Base-by-base conservation (phyloP, 1,140 invertebrate species). In the Magallana angulata region DNA sequence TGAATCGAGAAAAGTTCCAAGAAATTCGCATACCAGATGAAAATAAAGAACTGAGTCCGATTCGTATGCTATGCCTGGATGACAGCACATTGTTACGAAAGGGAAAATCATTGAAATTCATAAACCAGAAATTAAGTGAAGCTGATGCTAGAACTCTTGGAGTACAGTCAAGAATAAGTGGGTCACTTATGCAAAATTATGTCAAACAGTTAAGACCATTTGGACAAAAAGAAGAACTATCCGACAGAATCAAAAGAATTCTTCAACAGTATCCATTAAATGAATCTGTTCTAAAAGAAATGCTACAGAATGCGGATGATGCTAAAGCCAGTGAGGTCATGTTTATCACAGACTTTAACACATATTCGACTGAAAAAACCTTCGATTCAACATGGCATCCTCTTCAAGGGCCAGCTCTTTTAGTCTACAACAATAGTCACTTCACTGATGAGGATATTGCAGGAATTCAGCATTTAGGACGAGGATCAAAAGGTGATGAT, bases 231-330 rank as follows among this genome's bases (percentile, higher is more conserved):
- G 93, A 94, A 88, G 90, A 89, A 57, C 88, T 94, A 5, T 91
- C 92, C 8, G 91, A 87, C 36, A 89, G 93, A 18, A 90, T 94
- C 8, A 92, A 91, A 60, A 80, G 91, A 24, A 92, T 94, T 18
- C 82, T 94, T 30, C 24, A 85, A 11, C 90, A 90, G n/a, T 94
- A 94, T 88, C 93, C 93, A 1, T 92, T 90, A 68, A 93, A 92
- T 71, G 82, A 84, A 16, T 91, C 89, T 11, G 60, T 94, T 7
- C 68, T 93, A 12, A 93, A 94, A 88, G 93, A 94, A 88, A 87
- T 94, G 14, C 57, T 94, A 0, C 93, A 94, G 84, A 94, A 98
- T 91, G 93, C 94, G 56, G 94, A 94, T 89, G 94, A 94, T 91
- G 93, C 93, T 36, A 88, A 89, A 18, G 94, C 94, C 24, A 93